Percentiles rank a stretch among this genome's conserved stretches.
Conservation (phyloP, 2,888 invertebrate genomes). For the Cantharis flavilabris region DNA sequence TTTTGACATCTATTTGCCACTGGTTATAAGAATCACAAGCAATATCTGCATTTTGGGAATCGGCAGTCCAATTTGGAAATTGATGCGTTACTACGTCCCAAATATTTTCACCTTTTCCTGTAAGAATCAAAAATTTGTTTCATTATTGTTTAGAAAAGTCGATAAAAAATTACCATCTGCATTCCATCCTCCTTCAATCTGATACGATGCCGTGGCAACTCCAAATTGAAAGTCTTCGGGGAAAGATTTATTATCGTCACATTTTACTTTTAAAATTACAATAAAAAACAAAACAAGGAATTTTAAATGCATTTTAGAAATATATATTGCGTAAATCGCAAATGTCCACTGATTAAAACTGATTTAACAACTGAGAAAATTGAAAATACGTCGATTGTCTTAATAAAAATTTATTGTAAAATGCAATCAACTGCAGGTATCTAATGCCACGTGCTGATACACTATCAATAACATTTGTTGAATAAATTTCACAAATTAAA, state of each 20-base stretch:
- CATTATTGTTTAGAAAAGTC: background rate
- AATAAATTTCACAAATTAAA: background rate
- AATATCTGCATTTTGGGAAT: constrained; percentile 41
- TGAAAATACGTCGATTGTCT: background rate
- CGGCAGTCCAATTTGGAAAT: constrained; percentile 43
- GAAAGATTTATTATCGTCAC: constrained; percentile 19
- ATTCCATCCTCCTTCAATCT: constrained; percentile 44
- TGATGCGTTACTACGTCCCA: constrained; percentile 58
- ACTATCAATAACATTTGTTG: background rate
- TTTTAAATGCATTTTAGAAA: background rate
- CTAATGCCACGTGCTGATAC: background rate
- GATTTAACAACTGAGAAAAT: background rate
- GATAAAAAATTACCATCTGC: constrained; percentile 22
- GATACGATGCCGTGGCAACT: constrained; percentile 48
- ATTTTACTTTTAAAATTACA: background rate
- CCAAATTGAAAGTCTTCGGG: constrained; percentile 46
- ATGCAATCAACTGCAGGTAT: background rate
- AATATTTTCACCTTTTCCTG: constrained; percentile 57
- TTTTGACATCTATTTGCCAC: too few species aligned
- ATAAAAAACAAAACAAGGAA: background rate
- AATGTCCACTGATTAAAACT: background rate
- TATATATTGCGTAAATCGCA: too few species aligned
- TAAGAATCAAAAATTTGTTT: background rate
- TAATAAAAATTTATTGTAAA: background rate
- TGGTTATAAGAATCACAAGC: background rate